Evolutionary conservation across 2,888 invertebrate genomes (phyloP), one percentile per base, ranked within the genome.

Genomic region (Piscicola geometra): DNA sequence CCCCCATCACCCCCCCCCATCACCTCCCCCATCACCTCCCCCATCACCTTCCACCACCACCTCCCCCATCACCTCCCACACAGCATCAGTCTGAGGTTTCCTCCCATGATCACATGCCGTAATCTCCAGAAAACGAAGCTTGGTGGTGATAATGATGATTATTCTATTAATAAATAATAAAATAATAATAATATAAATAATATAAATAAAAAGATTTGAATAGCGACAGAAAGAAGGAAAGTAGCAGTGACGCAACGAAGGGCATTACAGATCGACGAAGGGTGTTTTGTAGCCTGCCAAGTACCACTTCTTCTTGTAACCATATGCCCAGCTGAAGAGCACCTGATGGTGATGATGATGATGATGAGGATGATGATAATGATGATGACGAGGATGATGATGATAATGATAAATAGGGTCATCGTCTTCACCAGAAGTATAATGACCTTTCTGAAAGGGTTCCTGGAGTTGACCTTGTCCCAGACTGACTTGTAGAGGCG

Each of bases 321-420:
- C 89, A 86, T 94, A 95, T 0, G 94, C 93, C 88, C 95, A 96
- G 85, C 92, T 90, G 88, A 99, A 98, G 79, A 98, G 87, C 0
- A 92, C 33, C n/a, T 66, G 5, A 35, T 41, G 5, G 41, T 41
- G 9, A 41, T 41, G 9, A 9, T 41, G 9, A 41, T 41, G 9
- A 41, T 41, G 15, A 9, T 15, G 15, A 41, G 5, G 15, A 41
- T 41, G 15, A 41, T 41, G 15, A 41, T 41, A 41, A 41, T 15
- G 15, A 41, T 41, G 15, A 41, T 41, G 41, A 41, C 15, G 15
- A 41, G 41, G 15, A 41, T 41, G 41, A 41, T 9, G 5, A 41
- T 9, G 15, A 9, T 9, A 41, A 41, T 41, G 41, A 41, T 9
- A 9, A 41, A 41, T 41, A 41, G 5, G 9, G 15, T 41, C 41